These are phyloP conservation scores for Drosophila teissieri DNA, from an alignment of 1,140 invertebrate genomes.

Conservation along the genomic window DNA sequence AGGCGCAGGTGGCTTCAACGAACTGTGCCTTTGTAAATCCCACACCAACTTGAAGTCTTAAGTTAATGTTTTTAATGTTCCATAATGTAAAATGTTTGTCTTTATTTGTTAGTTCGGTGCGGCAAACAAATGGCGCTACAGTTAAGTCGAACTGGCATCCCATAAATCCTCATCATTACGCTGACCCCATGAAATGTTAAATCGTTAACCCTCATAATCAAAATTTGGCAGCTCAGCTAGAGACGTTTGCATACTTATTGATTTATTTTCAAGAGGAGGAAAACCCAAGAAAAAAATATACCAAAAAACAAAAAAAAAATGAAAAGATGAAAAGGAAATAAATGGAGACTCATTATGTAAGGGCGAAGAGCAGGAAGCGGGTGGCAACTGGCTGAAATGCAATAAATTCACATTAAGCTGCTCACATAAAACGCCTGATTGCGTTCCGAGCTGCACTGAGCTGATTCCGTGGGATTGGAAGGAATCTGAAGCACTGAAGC, in stretches of 20 bases:
- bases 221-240: conserved; percentile 59
- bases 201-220: conserved; percentile 69
- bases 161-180: conserved; percentile 73
- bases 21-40: conserved; percentile 36
- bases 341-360: conserved; percentile 65
- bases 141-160: conserved; percentile 59
- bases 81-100: conserved; percentile 63
- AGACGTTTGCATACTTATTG: conserved; percentile 60
- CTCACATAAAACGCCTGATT: conserved; percentile 82
- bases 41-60: conserved; percentile 12
- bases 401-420: conserved; percentile 82
- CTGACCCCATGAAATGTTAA: conserved; percentile 31
- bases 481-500: background rate
- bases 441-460: conserved; percentile 59
- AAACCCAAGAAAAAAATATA: background rate
- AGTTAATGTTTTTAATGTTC: conserved; percentile 61
- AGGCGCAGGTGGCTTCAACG: conserved; percentile 67
- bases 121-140: conserved; percentile 73
- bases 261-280: conserved; percentile 34
- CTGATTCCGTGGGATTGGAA: conserved; percentile 12
- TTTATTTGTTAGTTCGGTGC: conserved; percentile 31
- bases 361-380: conserved; percentile 18
- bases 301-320: background rate
- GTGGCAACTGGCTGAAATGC: conserved; percentile 56
- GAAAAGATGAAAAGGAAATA: conserved; percentile 38